phyloP scores from a whole-genome alignment of 2,113 vertebrate genomes.

The Pelodiscus sinensis region DNA sequence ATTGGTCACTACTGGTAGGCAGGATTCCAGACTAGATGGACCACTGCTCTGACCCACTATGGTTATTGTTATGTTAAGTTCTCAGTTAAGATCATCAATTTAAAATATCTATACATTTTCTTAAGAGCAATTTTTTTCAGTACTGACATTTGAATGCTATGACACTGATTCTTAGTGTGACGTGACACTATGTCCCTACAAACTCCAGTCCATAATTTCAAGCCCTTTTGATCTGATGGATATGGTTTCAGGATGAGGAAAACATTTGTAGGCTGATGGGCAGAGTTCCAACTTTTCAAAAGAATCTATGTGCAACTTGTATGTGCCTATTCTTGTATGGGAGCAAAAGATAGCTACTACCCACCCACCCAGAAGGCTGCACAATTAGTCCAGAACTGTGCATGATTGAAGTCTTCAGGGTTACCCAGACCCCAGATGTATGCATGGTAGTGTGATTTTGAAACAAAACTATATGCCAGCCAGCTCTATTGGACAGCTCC shows the following conservation, averaged over 20 bases:
- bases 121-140: background rate
- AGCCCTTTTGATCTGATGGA: background rate
- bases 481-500: slow-evolving; percentile 43
- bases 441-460: background rate
- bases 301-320: background rate
- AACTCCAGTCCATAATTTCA: background rate
- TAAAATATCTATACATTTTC: background rate
- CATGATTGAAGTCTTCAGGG: background rate
- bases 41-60: background rate
- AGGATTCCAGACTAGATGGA: background rate
- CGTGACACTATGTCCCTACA: background rate
- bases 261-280: background rate
- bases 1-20: background rate
- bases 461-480: background rate
- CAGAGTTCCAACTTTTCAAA: background rate
- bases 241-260: background rate
- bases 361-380: background rate
- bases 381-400: background rate
- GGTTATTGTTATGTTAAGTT: background rate
- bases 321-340: background rate
- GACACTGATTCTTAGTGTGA: background rate
- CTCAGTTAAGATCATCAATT: background rate
- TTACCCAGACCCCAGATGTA: background rate
- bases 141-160: background rate
- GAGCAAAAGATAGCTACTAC: background rate